These are phyloP conservation scores for Peromyscus maniculatus DNA, from an alignment of 2,113 vertebrate genomes.

Conservation along the genomic window DNA sequence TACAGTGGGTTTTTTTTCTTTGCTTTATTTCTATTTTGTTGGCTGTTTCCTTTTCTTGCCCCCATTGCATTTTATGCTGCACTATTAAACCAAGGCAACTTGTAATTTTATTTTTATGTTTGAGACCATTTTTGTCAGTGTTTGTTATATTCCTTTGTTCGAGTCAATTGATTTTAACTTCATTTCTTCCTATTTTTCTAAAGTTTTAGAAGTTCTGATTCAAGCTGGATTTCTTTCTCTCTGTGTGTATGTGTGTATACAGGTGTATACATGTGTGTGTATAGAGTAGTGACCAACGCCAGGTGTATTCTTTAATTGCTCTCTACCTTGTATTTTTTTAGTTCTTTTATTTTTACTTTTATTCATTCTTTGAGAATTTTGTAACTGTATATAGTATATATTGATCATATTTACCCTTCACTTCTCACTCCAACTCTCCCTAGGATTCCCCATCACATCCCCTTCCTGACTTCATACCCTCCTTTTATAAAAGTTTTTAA, in stretches of 20 bases:
- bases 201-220: neutral
- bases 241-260: neutral
- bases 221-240: neutral
- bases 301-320: neutral
- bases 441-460: neutral
- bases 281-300: neutral
- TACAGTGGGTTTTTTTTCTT: neutral
- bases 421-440: neutral
- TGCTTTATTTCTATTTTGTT: neutral
- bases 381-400: neutral
- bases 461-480: neutral
- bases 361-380: neutral
- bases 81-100: neutral
- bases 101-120: neutral
- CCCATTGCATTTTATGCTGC: neutral
- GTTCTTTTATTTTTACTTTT: neutral
- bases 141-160: neutral
- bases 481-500: neutral
- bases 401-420: neutral
- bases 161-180: neutral
- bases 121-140: neutral
- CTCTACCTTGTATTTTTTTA: neutral
- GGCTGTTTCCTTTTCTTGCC: neutral
- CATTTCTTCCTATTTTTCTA: neutral
- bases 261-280: neutral